Evolutionary conservation across 2,797 vertebrate genomes (phyloP).

Genomic region (Dallia pectoralis): DNA sequence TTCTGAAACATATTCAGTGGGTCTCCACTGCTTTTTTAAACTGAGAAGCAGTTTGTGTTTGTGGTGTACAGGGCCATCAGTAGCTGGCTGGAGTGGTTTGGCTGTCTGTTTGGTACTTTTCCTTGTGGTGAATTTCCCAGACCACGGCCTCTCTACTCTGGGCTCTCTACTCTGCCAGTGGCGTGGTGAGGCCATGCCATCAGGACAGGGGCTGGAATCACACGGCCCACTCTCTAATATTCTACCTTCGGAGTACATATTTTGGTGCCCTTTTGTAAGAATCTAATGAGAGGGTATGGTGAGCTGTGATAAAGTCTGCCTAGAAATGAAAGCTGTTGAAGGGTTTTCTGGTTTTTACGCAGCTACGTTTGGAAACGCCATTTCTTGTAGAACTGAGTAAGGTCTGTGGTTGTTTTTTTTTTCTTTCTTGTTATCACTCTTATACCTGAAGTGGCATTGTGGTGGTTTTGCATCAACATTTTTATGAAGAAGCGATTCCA

Average conservation of each 20-base stretch:
- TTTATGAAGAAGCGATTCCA: no score
- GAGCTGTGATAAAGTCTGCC: slow-evolving; percentile 39
- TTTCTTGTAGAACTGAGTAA: slow-evolving; percentile 25
- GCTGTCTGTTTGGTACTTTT: slow-evolving; percentile 9
- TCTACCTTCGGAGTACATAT: slow-evolving; percentile 25
- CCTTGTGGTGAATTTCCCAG: slow-evolving; percentile 24
- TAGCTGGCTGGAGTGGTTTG: slow-evolving; percentile 47
- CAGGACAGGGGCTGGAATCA: slow-evolving; percentile 41
- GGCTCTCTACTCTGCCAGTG: slow-evolving; percentile 45
- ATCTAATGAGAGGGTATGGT: slow-evolving; percentile 38
- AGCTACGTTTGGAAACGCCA: slow-evolving; percentile 19
- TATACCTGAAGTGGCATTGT: not conserved
- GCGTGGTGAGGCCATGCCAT: slow-evolving; percentile 37
- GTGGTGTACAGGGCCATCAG: slow-evolving; percentile 32
- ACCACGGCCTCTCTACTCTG: slow-evolving; percentile 22
- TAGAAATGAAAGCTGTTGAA: slow-evolving; percentile 36
- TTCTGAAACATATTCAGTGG: not conserved
- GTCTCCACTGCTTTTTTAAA: slow-evolving; percentile 27
- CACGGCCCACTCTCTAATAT: slow-evolving; percentile 50
- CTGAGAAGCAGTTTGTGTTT: slow-evolving; percentile 36
- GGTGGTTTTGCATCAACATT: not conserved
- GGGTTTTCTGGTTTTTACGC: not conserved
- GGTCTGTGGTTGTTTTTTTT: not conserved
- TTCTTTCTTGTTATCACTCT: not conserved
- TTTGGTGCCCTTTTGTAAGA: slow-evolving; percentile 43